Evolutionary conservation across 1,140 invertebrate species (phyloP), one percentile per base, ranked within the genome.

Genomic region (Aphaenogaster rudis): DNA sequence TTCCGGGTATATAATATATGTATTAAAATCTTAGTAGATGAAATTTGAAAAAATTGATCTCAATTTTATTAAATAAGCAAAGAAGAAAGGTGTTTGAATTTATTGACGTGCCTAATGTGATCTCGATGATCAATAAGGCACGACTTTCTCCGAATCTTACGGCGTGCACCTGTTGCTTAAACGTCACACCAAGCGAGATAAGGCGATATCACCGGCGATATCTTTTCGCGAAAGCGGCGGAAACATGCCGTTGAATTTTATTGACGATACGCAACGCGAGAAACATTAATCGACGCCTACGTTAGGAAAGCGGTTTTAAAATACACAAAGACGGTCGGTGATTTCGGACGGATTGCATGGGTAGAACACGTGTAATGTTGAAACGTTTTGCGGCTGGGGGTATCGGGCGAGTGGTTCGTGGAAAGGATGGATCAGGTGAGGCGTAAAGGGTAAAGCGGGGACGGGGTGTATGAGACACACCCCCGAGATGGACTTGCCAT

Each of bases 401-500:
- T 69, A 91, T 86, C 80, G 61, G 54, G 64, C 61, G 54, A 74
- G 39, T 36, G 54, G 39, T 21, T 13, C 9, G 13, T 57, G 54
- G 63, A 82, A 71, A 81, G 61, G 78, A 48, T 33, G 78, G 54
- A 64, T 71, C 13, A 54, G 67, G 21, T 63, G 59, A 66, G 52
- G 36, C 28, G n/a, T 17, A 64, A 63, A 63, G 57, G 74, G 42
- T 42, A 11, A 48, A 59, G 28, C 17, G 17, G 52, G 36, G 45
- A 57, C 11, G 81, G 57, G 50, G 17, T 61, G 82, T 45, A 63
- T 50, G 76, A 76, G 69, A 80, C 87, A 79, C 67, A 88, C 86
- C 74, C 76, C 76, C 89, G 93, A 93, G 94, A 95, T 94, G 94
- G 94, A 95, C 93, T 94, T 85, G 93, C 94, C 91, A 94, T 95